Percentiles rank a stretch among this genome's conserved stretches.
These are phyloP conservation scores for Camponotus floridanus DNA, from an alignment of 1,140 invertebrate genomes.

Conservation along the genomic window DNA sequence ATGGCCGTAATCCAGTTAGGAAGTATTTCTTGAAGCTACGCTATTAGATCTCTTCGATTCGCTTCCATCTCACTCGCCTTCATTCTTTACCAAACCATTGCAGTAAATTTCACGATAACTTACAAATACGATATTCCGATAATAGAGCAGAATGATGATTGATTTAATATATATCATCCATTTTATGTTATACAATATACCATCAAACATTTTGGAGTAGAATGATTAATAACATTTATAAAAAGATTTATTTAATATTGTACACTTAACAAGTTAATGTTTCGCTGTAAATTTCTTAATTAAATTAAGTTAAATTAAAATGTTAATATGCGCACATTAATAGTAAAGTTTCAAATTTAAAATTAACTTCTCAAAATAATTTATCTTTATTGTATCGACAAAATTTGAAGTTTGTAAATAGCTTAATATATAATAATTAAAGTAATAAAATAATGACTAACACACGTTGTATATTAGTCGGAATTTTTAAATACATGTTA, in stretches of 20 bases:
- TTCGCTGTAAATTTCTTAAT: not conserved
- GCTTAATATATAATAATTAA: too few relatives aligned
- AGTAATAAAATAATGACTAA: too few relatives aligned
- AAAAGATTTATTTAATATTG: not conserved
- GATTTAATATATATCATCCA: constrained; percentile 13
- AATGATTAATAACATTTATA: constrained; percentile 3
- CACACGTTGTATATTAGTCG: too few relatives aligned
- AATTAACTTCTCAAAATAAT: not conserved
- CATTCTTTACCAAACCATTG: constrained; percentile 42
- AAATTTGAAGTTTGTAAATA: too few relatives aligned
- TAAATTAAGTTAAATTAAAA: not conserved
- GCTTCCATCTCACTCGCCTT: constrained; percentile 37
- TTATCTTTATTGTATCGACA: too few relatives aligned
- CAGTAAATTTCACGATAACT: constrained; percentile 53
- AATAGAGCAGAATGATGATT: not conserved
- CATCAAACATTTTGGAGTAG: not conserved
- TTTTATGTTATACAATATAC: not conserved
- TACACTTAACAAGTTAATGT: not conserved
- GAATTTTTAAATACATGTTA: not conserved
- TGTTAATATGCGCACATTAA: not conserved
- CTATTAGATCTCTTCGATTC: constrained; percentile 63
- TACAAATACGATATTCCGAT: constrained; percentile 9
- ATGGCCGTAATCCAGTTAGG: constrained; percentile 62
- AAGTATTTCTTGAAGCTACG: constrained; percentile 62
- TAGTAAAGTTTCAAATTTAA: not conserved